A percentile compares a stretch with the other conserved stretches of the same genome.
phyloP scores from a whole-genome alignment of 2,888 invertebrate species.

The Phytoseiulus persimilis region DNA sequence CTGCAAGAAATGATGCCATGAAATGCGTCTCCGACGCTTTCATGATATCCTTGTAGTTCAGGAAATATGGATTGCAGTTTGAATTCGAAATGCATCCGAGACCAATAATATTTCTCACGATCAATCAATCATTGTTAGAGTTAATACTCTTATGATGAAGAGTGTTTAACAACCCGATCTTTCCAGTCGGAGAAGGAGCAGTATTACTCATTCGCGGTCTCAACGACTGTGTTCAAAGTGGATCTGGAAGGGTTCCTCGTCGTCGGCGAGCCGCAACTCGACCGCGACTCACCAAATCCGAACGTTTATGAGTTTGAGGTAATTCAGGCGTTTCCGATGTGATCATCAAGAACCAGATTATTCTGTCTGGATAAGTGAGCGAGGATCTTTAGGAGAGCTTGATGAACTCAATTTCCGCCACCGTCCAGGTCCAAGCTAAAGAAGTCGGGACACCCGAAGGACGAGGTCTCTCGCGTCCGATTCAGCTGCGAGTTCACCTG shows the following conservation, averaged over 20 bases:
- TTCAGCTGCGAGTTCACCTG: constrained; percentile 63
- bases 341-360: too few species aligned
- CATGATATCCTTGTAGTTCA: too few species aligned
- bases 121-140: neutral
- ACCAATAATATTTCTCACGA: too few species aligned
- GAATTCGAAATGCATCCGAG: too few species aligned
- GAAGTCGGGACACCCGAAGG: constrained; percentile 59
- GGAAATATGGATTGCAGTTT: too few species aligned
- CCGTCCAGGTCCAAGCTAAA: constrained; percentile 64
- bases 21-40: too few species aligned
- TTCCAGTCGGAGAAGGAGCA: constrained; percentile 29
- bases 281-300: constrained; percentile 75
- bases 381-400: neutral
- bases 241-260: constrained; percentile 64
- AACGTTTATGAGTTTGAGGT: constrained; percentile 75
- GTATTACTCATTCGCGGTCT: constrained; percentile 61
- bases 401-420: neutral
- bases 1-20: too few species aligned
- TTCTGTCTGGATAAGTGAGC: too few species aligned
- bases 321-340: too few species aligned
- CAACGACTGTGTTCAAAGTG: constrained; percentile 71
- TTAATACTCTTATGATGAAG: too few species aligned
- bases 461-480: constrained; percentile 70
- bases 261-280: constrained; percentile 72
- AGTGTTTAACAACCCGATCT: neutral